A percentile compares a stretch with the other conserved stretches of the same genome.
phyloP scores from a whole-genome alignment of 2,888 invertebrate genomes.

The Pachydiplax longipennis region DNA sequence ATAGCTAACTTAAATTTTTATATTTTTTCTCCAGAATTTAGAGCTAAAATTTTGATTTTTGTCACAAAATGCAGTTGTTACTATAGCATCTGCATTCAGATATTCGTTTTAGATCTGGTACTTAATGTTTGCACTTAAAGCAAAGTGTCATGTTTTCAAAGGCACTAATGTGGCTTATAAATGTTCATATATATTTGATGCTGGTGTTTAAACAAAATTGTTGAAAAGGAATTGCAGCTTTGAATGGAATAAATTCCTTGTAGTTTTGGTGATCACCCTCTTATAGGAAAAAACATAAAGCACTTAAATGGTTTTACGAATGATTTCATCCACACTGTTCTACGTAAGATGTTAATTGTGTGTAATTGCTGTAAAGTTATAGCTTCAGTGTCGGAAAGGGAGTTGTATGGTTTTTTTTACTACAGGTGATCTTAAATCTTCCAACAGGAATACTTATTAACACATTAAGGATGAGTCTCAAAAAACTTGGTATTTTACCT shows the following conservation, averaged over 20 bases:
- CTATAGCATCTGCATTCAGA: too few species aligned
- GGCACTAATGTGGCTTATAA: not conserved
- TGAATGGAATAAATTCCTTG: not conserved
- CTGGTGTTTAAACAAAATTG: too few species aligned
- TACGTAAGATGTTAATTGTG: not conserved
- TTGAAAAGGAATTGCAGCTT: not conserved
- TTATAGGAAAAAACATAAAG: not conserved
- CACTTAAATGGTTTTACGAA: not conserved
- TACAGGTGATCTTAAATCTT: too few species aligned
- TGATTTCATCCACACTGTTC: not conserved
- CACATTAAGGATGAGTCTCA: too few species aligned
- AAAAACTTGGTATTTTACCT: too few species aligned
- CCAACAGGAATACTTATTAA: too few species aligned
- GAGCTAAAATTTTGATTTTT: too few species aligned
- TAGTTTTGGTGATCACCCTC: not conserved
- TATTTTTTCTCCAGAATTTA: too few species aligned
- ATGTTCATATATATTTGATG: too few species aligned
- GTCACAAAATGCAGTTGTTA: too few species aligned
- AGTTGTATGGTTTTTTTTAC: not conserved
- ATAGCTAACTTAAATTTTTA: too few species aligned
- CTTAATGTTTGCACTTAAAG: not conserved
- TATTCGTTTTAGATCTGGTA: not conserved
- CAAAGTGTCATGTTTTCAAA: not conserved
- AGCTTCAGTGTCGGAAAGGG: not conserved
- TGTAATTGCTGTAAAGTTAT: not conserved